Base-by-base conservation (phyloP, 1,140 invertebrate species). In the Kradibia gibbosae region DNA sequence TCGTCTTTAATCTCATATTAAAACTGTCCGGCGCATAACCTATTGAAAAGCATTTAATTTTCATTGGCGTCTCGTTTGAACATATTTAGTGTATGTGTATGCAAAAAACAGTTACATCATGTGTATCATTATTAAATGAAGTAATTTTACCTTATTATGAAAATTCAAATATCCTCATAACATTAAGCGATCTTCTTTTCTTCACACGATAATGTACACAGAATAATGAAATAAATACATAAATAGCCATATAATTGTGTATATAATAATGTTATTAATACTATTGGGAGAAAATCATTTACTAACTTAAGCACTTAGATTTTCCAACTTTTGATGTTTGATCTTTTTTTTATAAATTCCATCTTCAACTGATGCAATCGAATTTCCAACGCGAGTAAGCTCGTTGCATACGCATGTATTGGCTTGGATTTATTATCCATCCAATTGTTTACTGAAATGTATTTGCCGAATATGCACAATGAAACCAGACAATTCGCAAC, bases 381-480 rank as follows among this genome's bases (percentile, higher is more conserved):
- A 76, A 60, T 76, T 60, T 53, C 15, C 25, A 42, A 0, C n/a
- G 62, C 5, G 22, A 67, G 34, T 39, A 2, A 36, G n/a, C 28
- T 67, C 62, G 17, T n/a, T 67, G 1, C 17, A 39, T 67, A 39
- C 28, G 62, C 34, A 39, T 67, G 62, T 39, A 39, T 67, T 11
- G 34, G 22, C 13, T 57, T 20, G 4, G 34, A 67, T 13, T 53
- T 73, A 3, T 73, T 25, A 36, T 31, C 71, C 15, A 11, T 36
- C 2, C 39, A 75, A 60, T 75, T 57, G 50, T 60, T 75, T 60
- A 57, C 28, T 22, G 22, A 15, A 36, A 22, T 20, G 55, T 7
- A 34, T 2, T n/a, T 77, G 62, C 62, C 75, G 75, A 78, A 67
- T 67, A 36, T 36, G 60, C 60, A 78, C 8, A 50, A 67, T 78